Evolutionary conservation across 2,113 vertebrate species (phyloP).

Genomic region (Ramphastos sulfuratus): DNA sequence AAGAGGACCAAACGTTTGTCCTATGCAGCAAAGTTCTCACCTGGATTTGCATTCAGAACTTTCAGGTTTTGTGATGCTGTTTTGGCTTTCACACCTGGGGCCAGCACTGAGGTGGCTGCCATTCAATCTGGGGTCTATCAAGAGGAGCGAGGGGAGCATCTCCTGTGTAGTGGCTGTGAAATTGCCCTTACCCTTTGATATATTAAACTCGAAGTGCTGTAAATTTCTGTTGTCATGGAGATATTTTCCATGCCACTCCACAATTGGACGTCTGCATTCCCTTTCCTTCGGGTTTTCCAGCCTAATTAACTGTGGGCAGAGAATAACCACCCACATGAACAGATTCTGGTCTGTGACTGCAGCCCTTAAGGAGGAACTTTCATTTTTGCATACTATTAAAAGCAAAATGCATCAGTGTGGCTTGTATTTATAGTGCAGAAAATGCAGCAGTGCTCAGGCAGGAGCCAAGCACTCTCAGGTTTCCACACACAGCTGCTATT

Average conservation of each 20-base stretch:
- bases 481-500: neutral
- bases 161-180: conserved; percentile 46
- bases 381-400: conserved; percentile 57
- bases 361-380: conserved; percentile 45
- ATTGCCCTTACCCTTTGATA: conserved; percentile 71
- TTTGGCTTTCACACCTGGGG: conserved; percentile 6
- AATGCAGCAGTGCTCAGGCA: conserved; percentile 24
- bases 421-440: neutral
- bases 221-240: conserved; percentile 76
- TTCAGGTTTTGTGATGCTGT: neutral
- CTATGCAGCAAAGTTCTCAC: neutral
- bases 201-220: conserved; percentile 73
- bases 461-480: neutral
- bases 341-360: conserved; percentile 16
- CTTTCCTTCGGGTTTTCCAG: conserved; percentile 75
- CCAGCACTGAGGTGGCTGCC: neutral
- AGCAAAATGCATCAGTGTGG: neutral
- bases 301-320: conserved; percentile 73
- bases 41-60: neutral
- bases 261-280: conserved; percentile 62
- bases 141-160: neutral
- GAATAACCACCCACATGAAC: conserved; percentile 58
- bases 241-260: conserved; percentile 57
- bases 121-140: conserved; percentile 6
- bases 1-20: neutral